These are phyloP conservation scores for Puffinus mauretanicus DNA, from an alignment of 2,113 vertebrate species.

Conservation along the genomic window DNA sequence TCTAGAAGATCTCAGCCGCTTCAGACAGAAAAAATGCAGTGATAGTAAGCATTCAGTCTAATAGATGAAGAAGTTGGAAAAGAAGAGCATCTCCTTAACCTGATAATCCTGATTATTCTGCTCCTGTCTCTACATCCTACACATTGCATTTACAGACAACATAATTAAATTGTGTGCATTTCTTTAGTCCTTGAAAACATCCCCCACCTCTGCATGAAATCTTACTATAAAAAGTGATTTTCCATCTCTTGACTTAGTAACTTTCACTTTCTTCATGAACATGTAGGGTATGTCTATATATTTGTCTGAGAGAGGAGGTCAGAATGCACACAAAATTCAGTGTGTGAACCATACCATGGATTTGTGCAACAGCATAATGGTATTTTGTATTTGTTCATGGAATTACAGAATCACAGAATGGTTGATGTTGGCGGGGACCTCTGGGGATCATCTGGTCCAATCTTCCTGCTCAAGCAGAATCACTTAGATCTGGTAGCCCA, in stretches of 20 bases:
- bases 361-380: neutral
- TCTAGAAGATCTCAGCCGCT: neutral
- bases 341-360: neutral
- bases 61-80: neutral
- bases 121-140: neutral
- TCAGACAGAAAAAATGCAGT: neutral
- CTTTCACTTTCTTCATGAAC: neutral
- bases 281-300: neutral
- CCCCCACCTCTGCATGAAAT: neutral
- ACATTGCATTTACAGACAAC: neutral
- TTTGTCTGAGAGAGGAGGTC: neutral
- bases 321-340: neutral
- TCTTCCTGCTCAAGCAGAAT: neutral
- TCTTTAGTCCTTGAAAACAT: neutral
- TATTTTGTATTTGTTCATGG: neutral
- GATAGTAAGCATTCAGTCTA: neutral
- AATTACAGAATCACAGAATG: neutral
- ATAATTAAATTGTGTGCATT: neutral
- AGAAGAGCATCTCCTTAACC: neutral
- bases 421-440: neutral
- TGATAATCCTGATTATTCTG: neutral
- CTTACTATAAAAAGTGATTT: neutral
- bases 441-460: neutral
- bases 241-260: neutral
- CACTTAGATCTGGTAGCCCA: neutral